Evolutionary conservation across 2,797 vertebrate species (phyloP), one percentile per base, ranked within the genome.

Genomic region (Chrysocyon brachyurus): DNA sequence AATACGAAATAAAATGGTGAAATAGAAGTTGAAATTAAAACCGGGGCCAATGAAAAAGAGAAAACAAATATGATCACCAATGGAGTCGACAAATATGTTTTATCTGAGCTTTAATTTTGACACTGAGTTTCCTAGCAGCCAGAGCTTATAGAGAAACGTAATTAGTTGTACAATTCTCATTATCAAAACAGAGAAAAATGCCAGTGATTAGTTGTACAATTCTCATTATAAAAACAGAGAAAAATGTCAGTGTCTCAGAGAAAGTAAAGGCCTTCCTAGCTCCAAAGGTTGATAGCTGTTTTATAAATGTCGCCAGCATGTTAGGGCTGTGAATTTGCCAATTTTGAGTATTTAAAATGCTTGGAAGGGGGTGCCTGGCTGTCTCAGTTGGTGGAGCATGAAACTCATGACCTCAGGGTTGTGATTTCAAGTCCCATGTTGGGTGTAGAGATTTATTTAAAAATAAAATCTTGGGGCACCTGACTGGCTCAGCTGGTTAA

Each of bases 1-100:
- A 66, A 83, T 89, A 79, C 87, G 8, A 86, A 75, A 87, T 83
- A 90, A 73, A 94, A 87, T 57, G 91, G 24, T 97, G 90, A 95
- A 91, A 73, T 94, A 92, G 79, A 54, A 84, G 68, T 77, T 92
- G 52, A 94, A 95, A 90, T 78, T 84, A 56, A 95, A 95, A 88
- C 66, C 8, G 87, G n/a, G 17, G 61, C 57, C 93, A 94, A 52
- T 66, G 33, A 78, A 86, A 87, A 86, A 57, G 31, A 81, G 56
- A 92, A 93, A 82, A 61, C 26, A 93, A 77, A 83, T 63, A 68
- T 64, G n/a, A 86, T 56, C 15, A 77, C n/a, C 36, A 93, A 46
- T 16, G 72, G 21, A 92, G 61, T 90, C 86, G 90, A 90, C 61
- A 87, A 70, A 22, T 87, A 46, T 61, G 15, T 90, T 95, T 97